Percentiles rank a stretch among this genome's conserved stretches.
Conservation (phyloP, 2,797 vertebrate species). For the Corythornis leucogaster region DNA sequence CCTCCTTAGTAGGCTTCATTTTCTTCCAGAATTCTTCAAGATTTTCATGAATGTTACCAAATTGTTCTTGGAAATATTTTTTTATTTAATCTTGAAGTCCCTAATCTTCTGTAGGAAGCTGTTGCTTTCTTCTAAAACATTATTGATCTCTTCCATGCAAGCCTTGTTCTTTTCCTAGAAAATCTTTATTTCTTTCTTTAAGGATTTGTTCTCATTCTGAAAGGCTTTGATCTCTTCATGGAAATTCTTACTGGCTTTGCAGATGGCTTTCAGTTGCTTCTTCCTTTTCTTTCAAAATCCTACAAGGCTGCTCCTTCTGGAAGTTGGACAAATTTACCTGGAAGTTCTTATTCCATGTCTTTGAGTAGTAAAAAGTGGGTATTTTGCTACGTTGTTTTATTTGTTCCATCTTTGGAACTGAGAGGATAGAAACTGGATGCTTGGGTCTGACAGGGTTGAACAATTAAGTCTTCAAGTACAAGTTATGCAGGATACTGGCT, state of each 20-base stretch:
- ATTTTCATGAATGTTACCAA: background rate
- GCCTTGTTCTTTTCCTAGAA: slow-evolving; percentile 53
- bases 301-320: slow-evolving; percentile 10
- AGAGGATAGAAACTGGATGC: background rate
- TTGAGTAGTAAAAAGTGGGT: background rate
- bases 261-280: background rate
- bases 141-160: slow-evolving; percentile 41
- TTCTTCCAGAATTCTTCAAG: background rate
- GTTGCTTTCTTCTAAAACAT: slow-evolving; percentile 11
- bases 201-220: background rate
- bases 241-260: background rate
- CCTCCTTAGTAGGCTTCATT: background rate
- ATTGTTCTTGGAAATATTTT: background rate
- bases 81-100: background rate
- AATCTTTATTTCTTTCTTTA: slow-evolving; percentile 27
- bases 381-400: background rate
- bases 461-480: background rate
- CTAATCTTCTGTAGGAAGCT: slow-evolving; percentile 12
- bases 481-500: background rate
- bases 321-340: background rate
- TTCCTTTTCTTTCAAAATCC: slow-evolving; percentile 42
- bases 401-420: background rate
- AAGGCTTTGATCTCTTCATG: slow-evolving; percentile 25
- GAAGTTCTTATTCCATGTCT: slow-evolving; percentile 18
- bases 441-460: background rate